phyloP scores from a whole-genome alignment of 2,113 vertebrate species.

The Ochotona curzoniae region DNA sequence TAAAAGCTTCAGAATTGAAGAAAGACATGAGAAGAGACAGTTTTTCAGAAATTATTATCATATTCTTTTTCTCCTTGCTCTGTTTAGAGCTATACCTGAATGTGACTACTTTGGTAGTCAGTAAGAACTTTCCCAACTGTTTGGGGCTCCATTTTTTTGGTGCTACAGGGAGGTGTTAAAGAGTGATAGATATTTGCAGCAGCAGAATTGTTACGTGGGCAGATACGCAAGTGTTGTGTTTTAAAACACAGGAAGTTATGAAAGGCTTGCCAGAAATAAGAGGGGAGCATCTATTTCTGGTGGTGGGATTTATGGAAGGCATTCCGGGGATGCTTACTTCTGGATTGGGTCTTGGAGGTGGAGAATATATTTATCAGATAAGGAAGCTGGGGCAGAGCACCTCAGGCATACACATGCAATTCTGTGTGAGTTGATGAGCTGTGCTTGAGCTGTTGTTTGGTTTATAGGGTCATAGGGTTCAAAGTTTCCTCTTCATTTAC shows the following conservation, averaged over 20 bases:
- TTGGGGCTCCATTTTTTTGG: background rate
- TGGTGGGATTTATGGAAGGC: background rate
- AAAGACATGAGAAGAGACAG: background rate
- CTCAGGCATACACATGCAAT: rapidly evolving
- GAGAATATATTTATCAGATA: background rate
- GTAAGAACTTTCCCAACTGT: background rate
- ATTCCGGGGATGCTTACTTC: background rate
- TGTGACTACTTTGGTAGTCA: background rate
- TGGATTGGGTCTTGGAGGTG: background rate
- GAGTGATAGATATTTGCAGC: background rate
- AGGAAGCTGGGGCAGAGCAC: background rate
- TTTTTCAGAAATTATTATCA: background rate
- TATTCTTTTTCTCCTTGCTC: background rate
- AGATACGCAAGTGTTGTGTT: background rate
- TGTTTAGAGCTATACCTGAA: background rate
- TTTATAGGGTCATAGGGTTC: background rate
- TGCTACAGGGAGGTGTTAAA: background rate
- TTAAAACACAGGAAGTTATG: background rate
- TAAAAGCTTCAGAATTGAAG: background rate
- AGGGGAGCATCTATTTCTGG: background rate
- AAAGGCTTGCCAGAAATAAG: background rate
- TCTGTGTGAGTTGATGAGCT: background rate
- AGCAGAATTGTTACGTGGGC: background rate
- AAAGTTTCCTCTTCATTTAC: background rate
- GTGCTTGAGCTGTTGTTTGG: background rate